Percentiles rank a stretch among this genome's conserved stretches.
These are phyloP conservation scores for Xenopus tropicalis DNA, from an alignment of 2,113 vertebrate genomes.

Conservation along the genomic window UCB_Xtro_10.0 CM004445.2:46796001-46796500, in stretches of 20 bases:
- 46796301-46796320: constrained; percentile 17
- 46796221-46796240: constrained; percentile 46
- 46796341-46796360: neutral
- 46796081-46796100: constrained; percentile 4
- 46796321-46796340: constrained; percentile 11
- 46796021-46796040: neutral
- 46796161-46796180: constrained; percentile 37
- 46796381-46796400: neutral
- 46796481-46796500: no score
- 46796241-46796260: constrained; percentile 46
- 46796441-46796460: no score
- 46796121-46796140: constrained; percentile 19
- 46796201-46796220: constrained; percentile 43
- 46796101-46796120: constrained; percentile 29
- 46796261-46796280: constrained; percentile 28
- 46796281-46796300: constrained; percentile 35
- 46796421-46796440: no score
- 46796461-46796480: no score
- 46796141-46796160: constrained; percentile 28
- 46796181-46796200: constrained; percentile 41
- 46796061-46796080: neutral
- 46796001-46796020: no score
- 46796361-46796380: neutral
- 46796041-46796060: neutral
- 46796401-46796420: no score